phyloP scores from a whole-genome alignment of 2,888 invertebrate species.

The Tupiocoris notatus region DNA sequence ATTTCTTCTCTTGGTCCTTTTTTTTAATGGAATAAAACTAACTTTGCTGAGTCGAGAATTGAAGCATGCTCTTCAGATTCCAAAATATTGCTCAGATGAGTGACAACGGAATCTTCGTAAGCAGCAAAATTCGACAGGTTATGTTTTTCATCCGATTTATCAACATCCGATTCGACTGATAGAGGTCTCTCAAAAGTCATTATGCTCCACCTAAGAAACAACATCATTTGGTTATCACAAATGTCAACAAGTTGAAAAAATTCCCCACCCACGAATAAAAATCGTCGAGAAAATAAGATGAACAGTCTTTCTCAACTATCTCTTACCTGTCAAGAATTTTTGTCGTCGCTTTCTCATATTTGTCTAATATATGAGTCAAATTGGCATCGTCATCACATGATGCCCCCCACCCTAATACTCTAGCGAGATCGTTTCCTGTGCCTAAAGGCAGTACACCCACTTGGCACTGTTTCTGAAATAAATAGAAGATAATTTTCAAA shows the following conservation, averaged over 20 bases:
- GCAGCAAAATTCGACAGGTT: slow-evolving; percentile 60
- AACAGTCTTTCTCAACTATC: background rate
- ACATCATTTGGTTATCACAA: too few species aligned
- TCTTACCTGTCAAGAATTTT: slow-evolving; percentile 89
- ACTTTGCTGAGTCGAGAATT: slow-evolving; percentile 72
- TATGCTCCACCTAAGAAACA: slow-evolving; percentile 75
- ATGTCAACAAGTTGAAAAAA: too few species aligned
- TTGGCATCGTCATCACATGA: slow-evolving; percentile 95
- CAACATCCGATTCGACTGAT: slow-evolving; percentile 55
- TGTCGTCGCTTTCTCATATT: slow-evolving; percentile 94
- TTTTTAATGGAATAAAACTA: slow-evolving; percentile 51
- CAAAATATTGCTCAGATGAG: slow-evolving; percentile 81
- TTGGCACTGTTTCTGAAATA: slow-evolving; percentile 79
- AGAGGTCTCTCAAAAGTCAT: slow-evolving; percentile 84
- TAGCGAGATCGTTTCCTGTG: slow-evolving; percentile 93
- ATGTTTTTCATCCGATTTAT: slow-evolving; percentile 38
- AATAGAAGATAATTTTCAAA: too few species aligned
- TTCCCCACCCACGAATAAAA: too few species aligned
- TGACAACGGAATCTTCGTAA: slow-evolving; percentile 74
- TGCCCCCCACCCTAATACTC: slow-evolving; percentile 95
- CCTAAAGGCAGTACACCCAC: slow-evolving; percentile 93
- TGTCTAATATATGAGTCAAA: slow-evolving; percentile 84
- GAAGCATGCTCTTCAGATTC: slow-evolving; percentile 74
- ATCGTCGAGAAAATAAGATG: slow-evolving; percentile 2
- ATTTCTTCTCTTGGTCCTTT: too few species aligned